Evolutionary conservation across 2,113 vertebrate genomes (phyloP), one percentile per base, ranked within the genome.

Genomic region (Montifringilla adamsi): DNA sequence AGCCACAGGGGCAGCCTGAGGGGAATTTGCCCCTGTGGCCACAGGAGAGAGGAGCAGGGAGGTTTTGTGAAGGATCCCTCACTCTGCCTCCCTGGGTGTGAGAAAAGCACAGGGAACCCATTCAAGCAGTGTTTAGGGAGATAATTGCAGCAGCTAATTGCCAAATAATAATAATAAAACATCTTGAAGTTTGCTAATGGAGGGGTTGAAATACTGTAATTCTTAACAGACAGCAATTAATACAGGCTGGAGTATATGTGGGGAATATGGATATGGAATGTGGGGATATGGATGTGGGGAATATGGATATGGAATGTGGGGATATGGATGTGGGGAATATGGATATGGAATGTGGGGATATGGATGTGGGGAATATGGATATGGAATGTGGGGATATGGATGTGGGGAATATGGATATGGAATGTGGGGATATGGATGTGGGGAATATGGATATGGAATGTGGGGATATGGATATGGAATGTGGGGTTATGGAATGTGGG

Each of bases 131-230:
- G 44, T 85, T 94, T 74, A 92, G 82, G 19, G 50, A 91, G 93
- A 94, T 96, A 97, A 97, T 76, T 95, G 95, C 84, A 73, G 94
- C 70, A 92, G 85, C 89, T 96, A 95, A 97, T 95, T 96, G 89
- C 93, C 89, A 90, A 97, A 94, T 94, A 96, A 95, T 88, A 94
- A 94, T 94, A 96, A 95, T 93, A 94, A 95, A 97, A 77, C 92
- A 92, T 94, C 91, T 93, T 93, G 81, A 90, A 94, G 89, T 93
- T 96, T 92, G 85, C 68, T 95, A 96, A 95, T 87, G 93, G 93
- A 94, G 92, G 87, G 88, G 80, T 90, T 96, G 94, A 85, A 96
- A 95, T 81, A 92, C 33, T 86, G 90, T 75, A 85, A 85, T 89
- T 92, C 93, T 92, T 94, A 84, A 69, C 89, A 95, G 93, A 93